A percentile compares a stretch with the other conserved stretches of the same genome.
phyloP scores from a whole-genome alignment of 2,113 vertebrate species.

The Odontophorus gujanensis region DNA sequence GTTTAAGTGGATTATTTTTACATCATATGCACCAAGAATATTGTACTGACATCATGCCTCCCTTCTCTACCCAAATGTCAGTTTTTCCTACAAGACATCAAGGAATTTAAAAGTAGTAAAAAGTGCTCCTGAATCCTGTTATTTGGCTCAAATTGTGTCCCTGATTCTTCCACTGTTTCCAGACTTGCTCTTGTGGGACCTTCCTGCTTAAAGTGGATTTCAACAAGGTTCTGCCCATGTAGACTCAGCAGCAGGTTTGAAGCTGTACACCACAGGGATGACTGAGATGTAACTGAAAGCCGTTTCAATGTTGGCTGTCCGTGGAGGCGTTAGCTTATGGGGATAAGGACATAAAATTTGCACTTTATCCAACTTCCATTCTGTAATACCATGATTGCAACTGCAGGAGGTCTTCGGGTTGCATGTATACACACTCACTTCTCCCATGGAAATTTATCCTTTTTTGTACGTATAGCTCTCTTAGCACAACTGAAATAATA shows the following conservation, averaged over 20 bases:
- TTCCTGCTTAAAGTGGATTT: neutral
- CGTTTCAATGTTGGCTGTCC: neutral
- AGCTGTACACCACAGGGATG: neutral
- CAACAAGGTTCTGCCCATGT: fast-evolving
- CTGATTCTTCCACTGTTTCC: neutral
- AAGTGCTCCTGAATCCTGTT: neutral
- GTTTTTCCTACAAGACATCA: neutral
- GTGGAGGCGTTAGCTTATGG: neutral
- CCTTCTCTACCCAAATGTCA: neutral
- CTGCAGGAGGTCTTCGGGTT: no score
- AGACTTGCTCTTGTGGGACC: neutral
- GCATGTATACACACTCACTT: neutral
- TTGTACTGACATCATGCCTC: neutral
- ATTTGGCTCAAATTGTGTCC: neutral
- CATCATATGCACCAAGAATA: neutral
- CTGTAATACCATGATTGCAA: neutral
- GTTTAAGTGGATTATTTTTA: neutral
- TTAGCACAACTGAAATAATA: neutral
- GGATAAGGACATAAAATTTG: neutral
- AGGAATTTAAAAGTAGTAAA: neutral
- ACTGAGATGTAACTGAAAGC: neutral
- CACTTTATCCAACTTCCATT: neutral
- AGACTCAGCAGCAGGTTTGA: neutral
- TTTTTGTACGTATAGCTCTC: neutral
- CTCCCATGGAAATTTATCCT: neutral